Conservation (phyloP, 1,140 invertebrate genomes). For the Platyscapa corneri region DNA sequence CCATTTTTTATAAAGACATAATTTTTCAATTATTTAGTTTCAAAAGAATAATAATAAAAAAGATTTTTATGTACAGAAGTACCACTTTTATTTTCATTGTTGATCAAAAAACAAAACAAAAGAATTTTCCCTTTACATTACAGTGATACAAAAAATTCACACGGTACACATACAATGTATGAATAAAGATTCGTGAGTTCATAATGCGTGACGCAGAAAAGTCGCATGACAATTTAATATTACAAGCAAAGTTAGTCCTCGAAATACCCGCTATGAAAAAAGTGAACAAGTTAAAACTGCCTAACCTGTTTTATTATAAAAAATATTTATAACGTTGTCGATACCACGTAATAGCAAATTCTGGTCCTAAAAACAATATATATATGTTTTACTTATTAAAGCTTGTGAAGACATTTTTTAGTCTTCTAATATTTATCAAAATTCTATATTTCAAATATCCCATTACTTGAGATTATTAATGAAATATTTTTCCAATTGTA, state of each 20-base stretch:
- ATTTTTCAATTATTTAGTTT: neutral
- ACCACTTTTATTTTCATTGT: neutral
- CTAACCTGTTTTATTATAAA: neutral
- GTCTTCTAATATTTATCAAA: no score
- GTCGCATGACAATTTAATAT: conserved; percentile 61
- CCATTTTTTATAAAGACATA: neutral
- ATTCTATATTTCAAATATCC: no score
- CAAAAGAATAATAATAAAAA: neutral
- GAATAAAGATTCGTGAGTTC: neutral
- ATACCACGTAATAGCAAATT: neutral
- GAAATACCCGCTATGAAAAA: neutral
- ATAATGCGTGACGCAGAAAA: conserved; percentile 54
- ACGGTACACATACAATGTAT: neutral
- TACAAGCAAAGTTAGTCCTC: conserved; percentile 55
- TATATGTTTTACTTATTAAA: no score
- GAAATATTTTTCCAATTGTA: no score
- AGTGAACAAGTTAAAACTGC: neutral
- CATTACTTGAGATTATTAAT: no score
- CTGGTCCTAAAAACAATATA: neutral
- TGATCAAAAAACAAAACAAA: neutral
- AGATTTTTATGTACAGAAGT: neutral
- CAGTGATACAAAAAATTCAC: conserved; percentile 24
- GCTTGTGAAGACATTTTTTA: no score
- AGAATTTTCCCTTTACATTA: conserved; percentile 1
- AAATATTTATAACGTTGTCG: neutral